phyloP scores from a whole-genome alignment of 1,140 invertebrate species.

The Hyposmocoma kahamanoa region DNA sequence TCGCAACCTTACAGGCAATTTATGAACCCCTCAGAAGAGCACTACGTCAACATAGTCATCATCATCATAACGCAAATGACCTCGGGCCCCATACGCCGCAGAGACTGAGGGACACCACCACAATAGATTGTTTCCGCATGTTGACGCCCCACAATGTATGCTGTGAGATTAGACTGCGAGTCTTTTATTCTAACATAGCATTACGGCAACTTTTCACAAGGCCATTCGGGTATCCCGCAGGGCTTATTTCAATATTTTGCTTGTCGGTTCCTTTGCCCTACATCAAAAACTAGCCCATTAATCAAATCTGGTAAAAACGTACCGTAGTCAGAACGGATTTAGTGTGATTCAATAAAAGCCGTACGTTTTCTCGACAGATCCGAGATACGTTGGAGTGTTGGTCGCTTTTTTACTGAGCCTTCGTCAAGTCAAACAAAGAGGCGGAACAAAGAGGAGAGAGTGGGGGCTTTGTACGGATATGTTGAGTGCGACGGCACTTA shows the following conservation, averaged over 20 bases:
- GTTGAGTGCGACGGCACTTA: slow-evolving; percentile 50
- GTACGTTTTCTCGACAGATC: slow-evolving; percentile 14
- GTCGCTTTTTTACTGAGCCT: slow-evolving; percentile 37
- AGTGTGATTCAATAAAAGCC: slow-evolving; percentile 21
- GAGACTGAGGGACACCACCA: slow-evolving; percentile 26
- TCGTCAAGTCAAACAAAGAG: slow-evolving; percentile 57
- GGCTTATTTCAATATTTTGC: no score
- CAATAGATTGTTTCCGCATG: slow-evolving; percentile 58
- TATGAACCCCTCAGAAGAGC: slow-evolving; percentile 29
- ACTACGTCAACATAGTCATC: slow-evolving; percentile 42
- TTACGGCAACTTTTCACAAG: no score
- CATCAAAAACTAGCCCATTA: background rate
- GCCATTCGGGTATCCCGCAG: no score
- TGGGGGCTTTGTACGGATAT: slow-evolving; percentile 53
- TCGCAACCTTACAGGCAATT: slow-evolving; percentile 11
- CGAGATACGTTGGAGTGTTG: slow-evolving; percentile 11
- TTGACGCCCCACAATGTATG: slow-evolving; percentile 43
- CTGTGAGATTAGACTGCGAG: slow-evolving; percentile 25
- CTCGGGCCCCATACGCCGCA: slow-evolving; percentile 35
- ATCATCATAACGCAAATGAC: slow-evolving; percentile 33
- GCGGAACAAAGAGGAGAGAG: slow-evolving; percentile 63
- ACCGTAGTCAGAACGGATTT: slow-evolving; percentile 4
- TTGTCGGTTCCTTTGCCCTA: no score
- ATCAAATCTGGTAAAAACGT: background rate
- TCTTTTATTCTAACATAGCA: slow-evolving; percentile 37